Percentiles rank a stretch among this genome's conserved stretches.
Evolutionary conservation across 2,113 vertebrate genomes (phyloP).

Genomic region (Rhabdornis inornatus): DNA sequence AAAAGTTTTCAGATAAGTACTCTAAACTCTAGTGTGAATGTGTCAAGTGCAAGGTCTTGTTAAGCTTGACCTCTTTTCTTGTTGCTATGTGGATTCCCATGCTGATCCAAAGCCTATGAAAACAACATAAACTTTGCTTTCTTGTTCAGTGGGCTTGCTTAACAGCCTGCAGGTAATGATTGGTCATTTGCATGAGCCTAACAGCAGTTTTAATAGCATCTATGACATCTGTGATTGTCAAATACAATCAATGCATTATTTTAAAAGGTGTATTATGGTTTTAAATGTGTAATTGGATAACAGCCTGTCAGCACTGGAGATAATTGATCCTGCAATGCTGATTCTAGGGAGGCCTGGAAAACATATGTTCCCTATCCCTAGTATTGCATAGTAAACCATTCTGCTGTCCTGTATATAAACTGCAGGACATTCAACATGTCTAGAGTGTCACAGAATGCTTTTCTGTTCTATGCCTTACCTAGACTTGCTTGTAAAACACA

Average conservation of each 20-base stretch:
- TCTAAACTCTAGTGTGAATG: neutral
- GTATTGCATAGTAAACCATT: neutral
- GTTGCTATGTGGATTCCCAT: neutral
- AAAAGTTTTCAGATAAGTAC: neutral
- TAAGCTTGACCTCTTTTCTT: neutral
- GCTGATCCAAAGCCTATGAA: neutral
- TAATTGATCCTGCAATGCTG: neutral
- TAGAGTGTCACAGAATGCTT: neutral
- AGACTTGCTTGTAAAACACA: neutral
- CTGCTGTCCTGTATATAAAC: neutral
- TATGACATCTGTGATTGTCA: neutral
- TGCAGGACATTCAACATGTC: neutral
- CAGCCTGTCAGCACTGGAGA: neutral
- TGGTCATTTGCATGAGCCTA: neutral
- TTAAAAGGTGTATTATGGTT: neutral
- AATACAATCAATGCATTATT: neutral
- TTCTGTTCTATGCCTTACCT: neutral
- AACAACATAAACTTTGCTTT: neutral
- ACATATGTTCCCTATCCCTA: neutral
- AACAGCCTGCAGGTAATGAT: neutral
- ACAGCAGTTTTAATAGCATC: neutral
- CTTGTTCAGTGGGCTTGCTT: neutral
- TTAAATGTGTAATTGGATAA: neutral
- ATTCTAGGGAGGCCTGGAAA: neutral
- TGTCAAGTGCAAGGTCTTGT: neutral